Conservation (phyloP, 2,888 invertebrate genomes). For the Hypomecis punctinalis region DNA sequence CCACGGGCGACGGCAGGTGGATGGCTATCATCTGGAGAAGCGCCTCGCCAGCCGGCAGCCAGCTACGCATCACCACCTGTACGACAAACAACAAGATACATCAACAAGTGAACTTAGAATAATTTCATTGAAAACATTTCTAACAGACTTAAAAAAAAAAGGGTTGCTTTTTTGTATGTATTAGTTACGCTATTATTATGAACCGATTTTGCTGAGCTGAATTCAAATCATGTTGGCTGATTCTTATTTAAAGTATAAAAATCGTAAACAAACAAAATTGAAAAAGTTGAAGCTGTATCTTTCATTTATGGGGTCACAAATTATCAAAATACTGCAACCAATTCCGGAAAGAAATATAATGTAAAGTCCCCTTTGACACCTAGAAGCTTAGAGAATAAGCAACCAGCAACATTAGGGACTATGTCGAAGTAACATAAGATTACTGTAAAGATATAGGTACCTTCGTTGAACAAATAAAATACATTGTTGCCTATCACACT, state of each 20-base stretch:
- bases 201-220: too few relatives aligned
- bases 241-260: too few relatives aligned
- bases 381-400: constrained; percentile 69
- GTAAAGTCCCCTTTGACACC: constrained; percentile 83
- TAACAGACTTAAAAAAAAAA: not conserved
- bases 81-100: constrained; percentile 11
- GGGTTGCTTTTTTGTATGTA: too few relatives aligned
- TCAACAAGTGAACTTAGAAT: not conserved
- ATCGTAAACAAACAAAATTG: too few relatives aligned
- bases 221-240: too few relatives aligned
- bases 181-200: too few relatives aligned
- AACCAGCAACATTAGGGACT: constrained; percentile 83
- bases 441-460: too few relatives aligned
- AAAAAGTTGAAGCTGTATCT: constrained; percentile 60
- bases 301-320: constrained; percentile 71
- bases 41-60: constrained; percentile 99
- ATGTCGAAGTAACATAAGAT: constrained; percentile 10
- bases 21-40: constrained; percentile 99
- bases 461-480: too few relatives aligned
- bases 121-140: not conserved
- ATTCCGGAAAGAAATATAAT: constrained; percentile 74
- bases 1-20: constrained; percentile 99
- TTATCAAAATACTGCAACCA: constrained; percentile 64
- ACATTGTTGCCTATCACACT: too few relatives aligned
- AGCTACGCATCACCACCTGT: constrained; percentile 98